Evolutionary conservation across 2,113 vertebrate species (phyloP), one percentile per base, ranked within the genome.

Genomic region (Pterocles gutturalis): DNA sequence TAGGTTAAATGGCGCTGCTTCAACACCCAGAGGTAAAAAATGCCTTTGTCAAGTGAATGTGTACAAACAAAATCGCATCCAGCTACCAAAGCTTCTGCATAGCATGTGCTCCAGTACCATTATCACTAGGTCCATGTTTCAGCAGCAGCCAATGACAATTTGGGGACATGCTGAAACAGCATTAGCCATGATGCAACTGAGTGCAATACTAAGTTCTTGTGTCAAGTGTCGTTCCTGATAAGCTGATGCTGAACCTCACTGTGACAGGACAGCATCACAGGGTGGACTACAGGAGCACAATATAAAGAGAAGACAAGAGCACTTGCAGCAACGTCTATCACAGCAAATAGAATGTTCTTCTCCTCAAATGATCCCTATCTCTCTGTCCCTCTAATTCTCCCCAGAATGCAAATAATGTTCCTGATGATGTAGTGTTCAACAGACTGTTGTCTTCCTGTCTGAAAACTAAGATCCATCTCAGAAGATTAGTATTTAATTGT

Each of bases 61-160:
- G 55, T 83, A 93, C 82, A 95, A 95, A 76, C n/a, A 62, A 77
- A 88, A 58, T 12, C 4, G 21, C 16, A 90, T 55, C 55, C 16
- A 93, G 10, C 54, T 33, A 41, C 28, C 51, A 38, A 4, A 58
- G 36, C 69, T 87, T 73, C 91, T 88, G 90, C 80, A 60, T 24
- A 83, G 67, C 38, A 41, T 36, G 33, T 83, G 75, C 87, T 88
- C 84, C 43, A 86, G 90, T 76, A 89, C 83, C 77, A n/a, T 77
- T 75, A 29, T 18, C 79, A 46, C 28, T 48, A 87, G 78, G 66
- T 91, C 93, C 96, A 91, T 54, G 72, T 86, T 96, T 95, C 90
- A 91, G 97, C 95, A 96, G 77, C 87, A 93, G 82, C 55, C 34
- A 36, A 94, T 71, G 91, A 96, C 96, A 96, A 75, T 51, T 46